These are phyloP conservation scores for Hoplostethus atlanticus DNA, from an alignment of 2,797 vertebrate genomes.

Conservation along the genomic window DNA sequence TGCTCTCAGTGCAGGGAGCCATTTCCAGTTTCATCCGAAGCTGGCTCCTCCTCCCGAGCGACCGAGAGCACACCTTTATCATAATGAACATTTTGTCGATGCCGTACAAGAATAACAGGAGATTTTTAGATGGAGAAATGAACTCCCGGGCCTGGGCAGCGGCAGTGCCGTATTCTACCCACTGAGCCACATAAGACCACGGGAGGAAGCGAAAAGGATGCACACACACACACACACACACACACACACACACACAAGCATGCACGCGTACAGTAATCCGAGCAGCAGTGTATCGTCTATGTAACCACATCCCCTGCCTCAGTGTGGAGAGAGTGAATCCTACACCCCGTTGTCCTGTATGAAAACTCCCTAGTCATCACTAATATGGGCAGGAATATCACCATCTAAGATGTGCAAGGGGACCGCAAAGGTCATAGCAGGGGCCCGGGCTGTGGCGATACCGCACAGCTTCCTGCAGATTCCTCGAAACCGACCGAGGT, in stretches of 20 bases:
- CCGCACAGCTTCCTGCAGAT: constrained; percentile 27
- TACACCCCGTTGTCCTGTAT: constrained; percentile 56
- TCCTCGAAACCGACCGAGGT: constrained; percentile 7
- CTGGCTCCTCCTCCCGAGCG: not conserved
- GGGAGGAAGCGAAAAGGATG: constrained; percentile 36
- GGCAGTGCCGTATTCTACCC: constrained; percentile 16
- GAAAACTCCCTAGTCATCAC: constrained; percentile 76
- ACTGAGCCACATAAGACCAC: constrained; percentile 17
- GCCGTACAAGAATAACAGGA: constrained; percentile 30
- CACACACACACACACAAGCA: constrained; percentile 30
- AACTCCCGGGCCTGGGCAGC: constrained; percentile 13
- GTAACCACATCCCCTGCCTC: constrained; percentile 74
- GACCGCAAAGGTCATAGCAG: constrained; percentile 64
- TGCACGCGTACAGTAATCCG: constrained; percentile 58
- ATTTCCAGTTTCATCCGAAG: not conserved
- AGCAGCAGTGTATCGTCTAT: constrained; percentile 62
- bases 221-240: constrained; percentile 6
- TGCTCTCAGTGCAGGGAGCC: not conserved
- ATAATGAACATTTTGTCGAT: constrained; percentile 4
- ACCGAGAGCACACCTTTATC: constrained; percentile 7
- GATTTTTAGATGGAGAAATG: constrained; percentile 27
- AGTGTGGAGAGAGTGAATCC: constrained; percentile 59
- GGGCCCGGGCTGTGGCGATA: constrained; percentile 22
- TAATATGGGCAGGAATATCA: constrained; percentile 73
- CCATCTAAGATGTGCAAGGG: constrained; percentile 76